Evolutionary conservation across 2,797 vertebrate species (phyloP).

Genomic region (Eptatretus atami): DNA sequence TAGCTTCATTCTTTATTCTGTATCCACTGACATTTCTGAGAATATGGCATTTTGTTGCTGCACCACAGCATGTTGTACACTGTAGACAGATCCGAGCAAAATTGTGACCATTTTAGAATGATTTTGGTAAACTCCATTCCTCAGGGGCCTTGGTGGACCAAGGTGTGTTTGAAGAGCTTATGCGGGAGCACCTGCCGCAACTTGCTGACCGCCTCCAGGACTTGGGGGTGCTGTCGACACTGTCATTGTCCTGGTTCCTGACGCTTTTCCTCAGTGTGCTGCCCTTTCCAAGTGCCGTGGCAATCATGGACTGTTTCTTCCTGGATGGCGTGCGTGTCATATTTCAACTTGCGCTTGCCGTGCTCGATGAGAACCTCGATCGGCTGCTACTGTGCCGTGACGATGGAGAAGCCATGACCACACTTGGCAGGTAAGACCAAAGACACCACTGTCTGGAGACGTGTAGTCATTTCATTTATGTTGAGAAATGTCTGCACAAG

Average conservation of each 20-base stretch:
- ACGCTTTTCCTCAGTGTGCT: slow-evolving; percentile 85
- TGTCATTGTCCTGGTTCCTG: slow-evolving; percentile 89
- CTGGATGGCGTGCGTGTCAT: slow-evolving; percentile 45
- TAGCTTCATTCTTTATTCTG: too few relatives aligned
- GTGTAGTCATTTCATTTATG: too few relatives aligned
- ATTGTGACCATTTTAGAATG: too few relatives aligned
- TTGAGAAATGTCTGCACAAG: too few relatives aligned
- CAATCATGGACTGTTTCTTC: slow-evolving; percentile 82
- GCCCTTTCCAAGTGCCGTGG: slow-evolving; percentile 73
- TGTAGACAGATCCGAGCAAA: too few relatives aligned
- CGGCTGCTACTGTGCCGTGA: slow-evolving; percentile 41
- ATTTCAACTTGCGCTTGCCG: slow-evolving; percentile 62
- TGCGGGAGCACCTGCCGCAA: slow-evolving; percentile 36
- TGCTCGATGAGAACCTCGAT: slow-evolving; percentile 64
- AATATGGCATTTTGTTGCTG: too few relatives aligned
- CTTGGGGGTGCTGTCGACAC: slow-evolving; percentile 70
- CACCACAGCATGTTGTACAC: too few relatives aligned
- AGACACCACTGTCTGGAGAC: too few relatives aligned
- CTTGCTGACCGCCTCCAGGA: slow-evolving; percentile 71
- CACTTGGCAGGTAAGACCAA: slow-evolving; percentile 42
- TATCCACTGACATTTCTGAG: too few relatives aligned
- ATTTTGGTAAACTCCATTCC: neutral
- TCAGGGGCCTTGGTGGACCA: slow-evolving; percentile 80
- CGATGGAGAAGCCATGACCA: slow-evolving; percentile 88
- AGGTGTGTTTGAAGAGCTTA: slow-evolving; percentile 81